Evolutionary conservation across 2,797 vertebrate genomes (phyloP), one percentile per base, ranked within the genome.

Genomic region (Rhinatrema bivittatum): DNA sequence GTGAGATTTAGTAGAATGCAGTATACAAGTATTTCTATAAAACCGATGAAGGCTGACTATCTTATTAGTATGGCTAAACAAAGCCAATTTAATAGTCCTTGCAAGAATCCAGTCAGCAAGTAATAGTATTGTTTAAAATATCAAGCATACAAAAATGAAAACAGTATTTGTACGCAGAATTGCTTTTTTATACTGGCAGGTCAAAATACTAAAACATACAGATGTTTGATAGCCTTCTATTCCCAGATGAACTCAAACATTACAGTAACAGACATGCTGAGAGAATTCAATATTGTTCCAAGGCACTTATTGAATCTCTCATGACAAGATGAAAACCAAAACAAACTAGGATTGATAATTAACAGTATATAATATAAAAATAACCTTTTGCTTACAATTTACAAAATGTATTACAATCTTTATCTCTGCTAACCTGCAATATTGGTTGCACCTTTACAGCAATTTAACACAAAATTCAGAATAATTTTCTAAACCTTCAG

Each of bases 301-400:
- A 95, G 92, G 92, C 93, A 94, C 91, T 90, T 86, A 86, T 75
- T 83, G 79, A 88, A 76, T 78, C 74, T 90, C 86, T n/a, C 32
- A 41, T 82, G 72, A 85, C 81, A 75, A 79, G 72, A 76, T 81
- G 79, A 85, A 79, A 73, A 78, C 71, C 67, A 66, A 51, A 70
- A 78, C 60, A 79, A 73, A 78, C 79, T 64, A 76, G 61, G 53
- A 66, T 60, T 65, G 67, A 70, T 64, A 72, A 70, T 74, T 74
- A 77, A 84, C 67, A 54, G 74, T 61, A 82, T 80, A 78, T 81
- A 87, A 89, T 97, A 98, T 88, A 98, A 98, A 98, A 98, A 98
- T 98, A 98, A 93, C 88, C 78, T 97, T 93, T 91, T 91, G 74
- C 91, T 91, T 91, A 93, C 85, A 90, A 93, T 97, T 92, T 94